These are phyloP conservation scores for Choloepus hoffmanni DNA, from an alignment of 2,113 vertebrate genomes.

Conservation along the genomic window DNA sequence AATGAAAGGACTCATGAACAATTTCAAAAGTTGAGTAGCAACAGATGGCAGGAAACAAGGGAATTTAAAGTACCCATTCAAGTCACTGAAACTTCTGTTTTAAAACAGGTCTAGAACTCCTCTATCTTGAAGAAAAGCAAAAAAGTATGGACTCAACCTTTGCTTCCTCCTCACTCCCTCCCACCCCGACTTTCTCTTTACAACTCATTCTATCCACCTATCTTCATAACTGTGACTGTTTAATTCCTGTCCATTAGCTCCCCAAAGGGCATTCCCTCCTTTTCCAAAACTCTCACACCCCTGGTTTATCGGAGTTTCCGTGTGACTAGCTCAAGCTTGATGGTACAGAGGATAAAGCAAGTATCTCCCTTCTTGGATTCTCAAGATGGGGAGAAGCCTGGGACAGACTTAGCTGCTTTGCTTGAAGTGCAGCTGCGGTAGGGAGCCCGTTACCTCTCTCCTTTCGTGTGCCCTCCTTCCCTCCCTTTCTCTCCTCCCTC, in stretches of 20 bases:
- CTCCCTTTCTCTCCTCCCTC: neutral
- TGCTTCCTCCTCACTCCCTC: no score
- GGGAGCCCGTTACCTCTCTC: neutral
- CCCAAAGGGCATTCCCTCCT: neutral
- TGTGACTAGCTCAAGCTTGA: neutral
- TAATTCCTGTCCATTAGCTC: neutral
- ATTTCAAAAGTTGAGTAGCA: neutral
- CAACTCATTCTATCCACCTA: neutral
- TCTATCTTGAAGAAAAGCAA: neutral
- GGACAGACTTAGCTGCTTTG: neutral
- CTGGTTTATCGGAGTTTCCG: neutral
- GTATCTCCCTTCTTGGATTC: neutral
- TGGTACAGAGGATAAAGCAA: neutral
- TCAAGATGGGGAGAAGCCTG: neutral
- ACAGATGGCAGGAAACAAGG: no score
- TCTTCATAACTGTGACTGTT: no score
- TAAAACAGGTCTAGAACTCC: neutral
- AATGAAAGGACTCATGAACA: neutral
- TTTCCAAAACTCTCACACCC: neutral
- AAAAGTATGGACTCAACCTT: neutral
- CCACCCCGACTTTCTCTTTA: neutral
- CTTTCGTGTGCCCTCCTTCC: neutral
- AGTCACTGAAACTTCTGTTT: neutral
- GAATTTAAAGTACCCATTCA: neutral
- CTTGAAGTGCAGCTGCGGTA: neutral